phyloP scores from a whole-genome alignment of 1,140 invertebrate species.

The Drosophila subobscura region DNA sequence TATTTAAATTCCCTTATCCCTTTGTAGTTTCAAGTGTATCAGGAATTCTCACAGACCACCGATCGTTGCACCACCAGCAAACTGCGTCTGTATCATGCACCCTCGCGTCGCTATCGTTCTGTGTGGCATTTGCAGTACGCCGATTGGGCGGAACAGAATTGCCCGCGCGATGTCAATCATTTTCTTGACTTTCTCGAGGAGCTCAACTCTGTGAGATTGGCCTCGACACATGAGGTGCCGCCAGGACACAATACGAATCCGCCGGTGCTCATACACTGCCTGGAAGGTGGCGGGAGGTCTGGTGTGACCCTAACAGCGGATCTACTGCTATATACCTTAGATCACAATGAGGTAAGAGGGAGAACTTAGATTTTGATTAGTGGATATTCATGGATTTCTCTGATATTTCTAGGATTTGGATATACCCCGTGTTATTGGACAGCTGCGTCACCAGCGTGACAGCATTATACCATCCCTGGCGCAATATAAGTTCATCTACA shows the following conservation, averaged over 20 bases:
- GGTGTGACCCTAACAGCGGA: slow-evolving; percentile 92
- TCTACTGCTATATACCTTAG: slow-evolving; percentile 92
- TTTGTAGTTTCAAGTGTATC: slow-evolving; percentile 88
- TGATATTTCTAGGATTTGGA: slow-evolving; percentile 87
- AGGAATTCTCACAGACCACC: slow-evolving; percentile 87
- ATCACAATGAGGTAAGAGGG: slow-evolving; percentile 90
- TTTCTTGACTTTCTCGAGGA: slow-evolving; percentile 93
- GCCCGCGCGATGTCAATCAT: slow-evolving; percentile 87
- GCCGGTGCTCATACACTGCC: slow-evolving; percentile 89
- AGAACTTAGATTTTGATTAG: not conserved
- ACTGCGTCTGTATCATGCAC: slow-evolving; percentile 85
- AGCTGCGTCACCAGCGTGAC: slow-evolving; percentile 92
- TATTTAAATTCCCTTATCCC: too few relatives aligned
- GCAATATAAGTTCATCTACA: slow-evolving; percentile 95
- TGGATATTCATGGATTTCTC: not conserved
- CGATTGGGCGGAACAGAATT: slow-evolving; percentile 89
- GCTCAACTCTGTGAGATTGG: slow-evolving; percentile 91
- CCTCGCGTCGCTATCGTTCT: slow-evolving; percentile 85
- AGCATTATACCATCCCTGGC: slow-evolving; percentile 93
- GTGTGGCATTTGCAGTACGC: slow-evolving; percentile 93
- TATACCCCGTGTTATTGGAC: slow-evolving; percentile 89
- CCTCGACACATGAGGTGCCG: slow-evolving; percentile 88
- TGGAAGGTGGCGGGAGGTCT: slow-evolving; percentile 88
- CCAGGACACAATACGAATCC: slow-evolving; percentile 88
- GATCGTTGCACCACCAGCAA: slow-evolving; percentile 86